These are phyloP conservation scores for Nasalis larvatus DNA, from an alignment of 2,113 vertebrate genomes.

Conservation along the genomic window DNA sequence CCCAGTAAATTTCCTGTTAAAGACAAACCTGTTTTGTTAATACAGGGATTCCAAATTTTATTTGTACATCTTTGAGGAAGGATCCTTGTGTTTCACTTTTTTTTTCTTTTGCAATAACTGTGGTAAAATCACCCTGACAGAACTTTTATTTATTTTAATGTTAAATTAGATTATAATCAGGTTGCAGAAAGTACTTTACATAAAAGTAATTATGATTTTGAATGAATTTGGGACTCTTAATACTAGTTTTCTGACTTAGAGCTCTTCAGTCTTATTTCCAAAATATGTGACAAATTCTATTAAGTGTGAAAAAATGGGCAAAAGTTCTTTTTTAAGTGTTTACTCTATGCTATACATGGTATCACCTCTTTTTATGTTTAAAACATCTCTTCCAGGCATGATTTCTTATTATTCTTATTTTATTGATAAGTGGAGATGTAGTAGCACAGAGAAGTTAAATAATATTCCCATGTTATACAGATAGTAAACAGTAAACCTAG, in stretches of 20 bases:
- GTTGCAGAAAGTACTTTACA: conserved; percentile 66
- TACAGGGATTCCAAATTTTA: neutral
- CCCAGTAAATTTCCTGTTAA: neutral
- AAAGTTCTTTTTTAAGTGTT: neutral
- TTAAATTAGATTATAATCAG: conserved; percentile 53
- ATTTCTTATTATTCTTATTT: neutral
- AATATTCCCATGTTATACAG: neutral
- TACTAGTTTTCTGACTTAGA: conserved; percentile 62
- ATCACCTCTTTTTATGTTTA: conserved; percentile 1
- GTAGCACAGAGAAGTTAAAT: neutral
- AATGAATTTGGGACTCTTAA: conserved; percentile 61
- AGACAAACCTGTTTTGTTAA: conserved; percentile 13
- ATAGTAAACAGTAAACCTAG: neutral
- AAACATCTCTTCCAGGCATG: neutral
- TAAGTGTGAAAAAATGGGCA: neutral
- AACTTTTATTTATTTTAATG: conserved; percentile 55
- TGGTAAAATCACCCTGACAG: conserved; percentile 42
- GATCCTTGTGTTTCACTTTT: conserved; percentile 24
- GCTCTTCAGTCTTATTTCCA: conserved; percentile 70
- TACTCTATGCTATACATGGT: neutral
- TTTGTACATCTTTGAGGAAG: neutral
- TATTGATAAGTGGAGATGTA: neutral
- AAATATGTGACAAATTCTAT: conserved; percentile 9
- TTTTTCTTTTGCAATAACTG: conserved; percentile 38
- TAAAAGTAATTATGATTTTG: conserved; percentile 70